Percentiles rank a stretch among this genome's conserved stretches.
phyloP scores from a whole-genome alignment of 2,888 invertebrate genomes.

The Cylloceria caligata region DNA sequence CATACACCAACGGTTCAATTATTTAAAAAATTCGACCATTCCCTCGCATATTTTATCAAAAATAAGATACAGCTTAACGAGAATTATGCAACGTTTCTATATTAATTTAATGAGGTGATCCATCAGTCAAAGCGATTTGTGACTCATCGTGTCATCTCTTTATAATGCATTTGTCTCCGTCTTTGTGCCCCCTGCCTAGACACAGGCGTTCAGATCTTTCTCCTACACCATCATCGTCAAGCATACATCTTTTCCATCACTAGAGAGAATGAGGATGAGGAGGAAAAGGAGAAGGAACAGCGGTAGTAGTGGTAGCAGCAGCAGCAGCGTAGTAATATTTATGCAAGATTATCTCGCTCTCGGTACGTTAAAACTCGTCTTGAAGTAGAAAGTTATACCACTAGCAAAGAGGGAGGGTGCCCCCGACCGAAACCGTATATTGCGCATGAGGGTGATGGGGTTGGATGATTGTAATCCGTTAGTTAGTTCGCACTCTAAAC shows the following conservation, averaged over 20 bases:
- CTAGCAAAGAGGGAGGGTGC: background rate
- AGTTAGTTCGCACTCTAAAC: constrained; percentile 64
- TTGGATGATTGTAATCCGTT: constrained; percentile 70
- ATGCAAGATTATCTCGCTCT: constrained; percentile 46
- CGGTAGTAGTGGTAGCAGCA: no score
- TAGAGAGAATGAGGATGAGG: background rate
- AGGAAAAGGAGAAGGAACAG: no score
- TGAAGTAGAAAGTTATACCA: background rate
- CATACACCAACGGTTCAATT: no score
- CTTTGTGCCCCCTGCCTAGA: background rate
- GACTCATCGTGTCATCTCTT: background rate
- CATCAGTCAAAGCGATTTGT: background rate
- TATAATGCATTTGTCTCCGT: background rate
- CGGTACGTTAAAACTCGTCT: constrained; percentile 8
- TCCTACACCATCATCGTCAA: background rate
- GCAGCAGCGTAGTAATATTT: constrained; percentile 42
- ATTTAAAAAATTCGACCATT: no score
- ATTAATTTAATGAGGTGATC: background rate
- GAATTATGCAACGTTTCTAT: background rate
- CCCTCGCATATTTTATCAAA: no score
- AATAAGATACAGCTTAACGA: background rate
- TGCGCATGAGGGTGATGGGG: background rate
- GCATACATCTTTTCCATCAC: background rate
- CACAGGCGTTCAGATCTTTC: background rate
- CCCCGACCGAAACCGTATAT: constrained; percentile 2